Percentiles rank a stretch among this genome's conserved stretches.
phyloP scores from a whole-genome alignment of 2,888 invertebrate genomes.

The Andrena bicolor region DNA sequence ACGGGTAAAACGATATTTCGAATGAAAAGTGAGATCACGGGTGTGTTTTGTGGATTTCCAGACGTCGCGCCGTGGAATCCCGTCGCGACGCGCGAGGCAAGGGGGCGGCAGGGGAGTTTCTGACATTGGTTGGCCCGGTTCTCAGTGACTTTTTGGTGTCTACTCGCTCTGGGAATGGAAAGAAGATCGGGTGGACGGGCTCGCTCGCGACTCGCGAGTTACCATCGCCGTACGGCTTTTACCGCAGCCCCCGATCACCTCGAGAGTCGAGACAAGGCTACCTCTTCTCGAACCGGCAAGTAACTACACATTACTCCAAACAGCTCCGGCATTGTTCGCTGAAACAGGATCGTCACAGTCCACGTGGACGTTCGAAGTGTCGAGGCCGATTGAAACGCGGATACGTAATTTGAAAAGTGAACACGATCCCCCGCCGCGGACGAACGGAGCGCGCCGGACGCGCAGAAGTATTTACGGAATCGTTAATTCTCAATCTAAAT shows the following conservation, averaged over 20 bases:
- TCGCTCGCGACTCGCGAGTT: neutral
- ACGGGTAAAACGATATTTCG: slow-evolving; percentile 46
- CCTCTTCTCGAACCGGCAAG: no score
- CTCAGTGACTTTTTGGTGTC: neutral
- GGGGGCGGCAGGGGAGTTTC: neutral
- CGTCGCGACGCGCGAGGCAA: neutral
- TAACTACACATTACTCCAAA: no score
- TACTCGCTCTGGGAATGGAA: neutral
- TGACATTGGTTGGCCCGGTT: neutral
- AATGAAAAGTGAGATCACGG: slow-evolving; percentile 19
- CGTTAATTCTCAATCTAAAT: slow-evolving; percentile 73
- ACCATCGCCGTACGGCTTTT: neutral
- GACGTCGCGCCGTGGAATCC: slow-evolving; percentile 14
- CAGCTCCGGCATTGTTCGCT: neutral
- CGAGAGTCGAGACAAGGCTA: no score
- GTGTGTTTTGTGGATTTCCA: slow-evolving; percentile 38
- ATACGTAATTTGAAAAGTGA: slow-evolving; percentile 37
- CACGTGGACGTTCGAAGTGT: slow-evolving; percentile 12
- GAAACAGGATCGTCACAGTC: neutral
- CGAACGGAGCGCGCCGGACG: neutral
- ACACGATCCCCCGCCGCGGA: slow-evolving; percentile 11
- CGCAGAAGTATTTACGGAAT: slow-evolving; percentile 52
- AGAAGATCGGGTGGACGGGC: neutral
- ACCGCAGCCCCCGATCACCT: neutral
- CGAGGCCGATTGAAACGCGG: slow-evolving; percentile 23